Evolutionary conservation across 2,797 vertebrate genomes (phyloP).

Genomic region (Halcyon leucocephala): DNA sequence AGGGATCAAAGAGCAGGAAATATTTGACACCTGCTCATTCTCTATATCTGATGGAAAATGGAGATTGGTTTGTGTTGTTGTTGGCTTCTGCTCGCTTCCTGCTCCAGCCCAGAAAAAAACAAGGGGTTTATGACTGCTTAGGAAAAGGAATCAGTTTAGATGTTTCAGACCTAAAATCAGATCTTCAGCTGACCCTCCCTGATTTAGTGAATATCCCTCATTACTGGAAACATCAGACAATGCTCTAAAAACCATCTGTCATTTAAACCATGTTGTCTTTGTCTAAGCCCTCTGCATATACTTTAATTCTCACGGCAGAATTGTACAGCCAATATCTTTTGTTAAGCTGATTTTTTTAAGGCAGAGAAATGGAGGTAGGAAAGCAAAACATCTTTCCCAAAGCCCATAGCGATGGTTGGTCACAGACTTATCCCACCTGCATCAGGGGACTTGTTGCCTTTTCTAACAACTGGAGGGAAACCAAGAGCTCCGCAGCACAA

Average conservation of each 20-base stretch:
- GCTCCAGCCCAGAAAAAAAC: background rate
- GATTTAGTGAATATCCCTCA: background rate
- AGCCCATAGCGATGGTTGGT: background rate
- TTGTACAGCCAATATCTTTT: background rate
- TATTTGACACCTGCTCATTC: background rate
- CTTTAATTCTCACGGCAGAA: background rate
- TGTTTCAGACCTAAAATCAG: conserved; percentile 8
- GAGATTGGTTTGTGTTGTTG: background rate
- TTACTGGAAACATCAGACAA: background rate
- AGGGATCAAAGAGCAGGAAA: conserved; percentile 24
- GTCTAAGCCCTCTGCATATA: background rate
- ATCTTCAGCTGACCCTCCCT: background rate
- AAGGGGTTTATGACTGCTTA: background rate
- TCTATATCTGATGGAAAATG: background rate
- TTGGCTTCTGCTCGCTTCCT: background rate
- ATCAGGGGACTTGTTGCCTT: background rate
- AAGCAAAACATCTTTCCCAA: background rate
- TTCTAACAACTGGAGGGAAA: background rate
- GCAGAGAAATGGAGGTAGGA: background rate
- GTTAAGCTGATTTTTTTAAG: background rate
- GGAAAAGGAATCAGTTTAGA: background rate
- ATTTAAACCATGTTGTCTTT: background rate
- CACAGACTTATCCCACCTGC: background rate
- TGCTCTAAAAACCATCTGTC: background rate
- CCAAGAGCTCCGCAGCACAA: rapidly evolving